phyloP scores from a whole-genome alignment of 2,113 vertebrate genomes.

The Aythya baeri region DNA sequence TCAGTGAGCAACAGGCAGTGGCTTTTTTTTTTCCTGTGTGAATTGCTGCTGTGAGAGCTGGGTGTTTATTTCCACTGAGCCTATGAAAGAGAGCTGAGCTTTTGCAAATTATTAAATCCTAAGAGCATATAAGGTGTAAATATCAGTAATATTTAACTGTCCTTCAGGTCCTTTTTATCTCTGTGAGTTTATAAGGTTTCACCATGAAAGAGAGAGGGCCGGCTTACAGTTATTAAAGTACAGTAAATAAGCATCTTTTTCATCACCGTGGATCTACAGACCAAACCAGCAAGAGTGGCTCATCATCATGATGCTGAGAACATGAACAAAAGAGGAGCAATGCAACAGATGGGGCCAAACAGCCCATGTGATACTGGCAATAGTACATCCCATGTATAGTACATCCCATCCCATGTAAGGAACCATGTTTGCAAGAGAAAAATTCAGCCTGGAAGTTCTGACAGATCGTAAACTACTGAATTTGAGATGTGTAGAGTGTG shows the following conservation, averaged over 20 bases:
- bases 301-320: neutral
- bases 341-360: neutral
- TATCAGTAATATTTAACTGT: neutral
- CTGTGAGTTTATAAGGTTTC: neutral
- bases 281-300: neutral
- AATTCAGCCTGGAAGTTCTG: neutral
- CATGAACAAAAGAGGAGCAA: neutral
- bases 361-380: neutral
- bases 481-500: neutral
- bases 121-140: neutral
- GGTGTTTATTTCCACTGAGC: neutral
- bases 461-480: neutral
- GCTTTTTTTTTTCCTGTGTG: neutral
- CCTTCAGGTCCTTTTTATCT: neutral
- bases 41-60: neutral
- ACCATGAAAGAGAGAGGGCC: neutral
- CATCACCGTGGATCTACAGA: neutral
- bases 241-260: neutral
- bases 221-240: neutral
- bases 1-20: neutral
- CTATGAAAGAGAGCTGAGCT: neutral
- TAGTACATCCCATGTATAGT: neutral
- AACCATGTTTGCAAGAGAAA: neutral
- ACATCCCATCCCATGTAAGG: neutral
- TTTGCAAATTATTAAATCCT: neutral